Evolutionary conservation across 2,888 invertebrate genomes (phyloP), one percentile per base, ranked within the genome.

Genomic region (Drosophila algonquin): DNA sequence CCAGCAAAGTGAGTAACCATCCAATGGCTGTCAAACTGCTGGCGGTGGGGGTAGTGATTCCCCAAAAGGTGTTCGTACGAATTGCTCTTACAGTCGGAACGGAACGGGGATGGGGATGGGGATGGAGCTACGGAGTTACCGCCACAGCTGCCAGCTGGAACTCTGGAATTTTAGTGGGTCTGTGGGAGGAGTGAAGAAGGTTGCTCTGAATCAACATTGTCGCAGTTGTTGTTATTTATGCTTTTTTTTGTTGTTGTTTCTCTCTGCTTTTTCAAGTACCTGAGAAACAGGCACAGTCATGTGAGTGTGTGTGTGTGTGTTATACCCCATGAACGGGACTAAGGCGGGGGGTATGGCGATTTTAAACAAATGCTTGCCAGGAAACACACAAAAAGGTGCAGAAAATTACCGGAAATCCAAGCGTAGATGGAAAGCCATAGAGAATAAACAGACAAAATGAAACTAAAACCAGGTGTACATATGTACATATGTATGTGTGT

Each of bases 21-120:
- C 14, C 51, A 10, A 64, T 64, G 64, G 51, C 51, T 63, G 40
- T 64, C 8, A 64, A 63, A 64, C 63, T 63, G 63, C 45, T 50
- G 64, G 64, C 64, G 40, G 63, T 30, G 63, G 48, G 40, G 14
- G 40, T 14, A 40, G 40, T 40, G 40, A 40, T 40, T 40, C 40
- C 40, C 40, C 40, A 40, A 40, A 40, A 40, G 40, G 40, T n/a
- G 40, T 40, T 14, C 14, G 6, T 14, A 14, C 40, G 40, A 6
- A 40, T 12, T 40, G 35, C 35, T 40, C 40, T n/a, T n/a, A 40
- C 40, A 7, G 40, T 0, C 7, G 14, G 2, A 2, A 7, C 6
- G 2, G 7, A 0, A n/a, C 6, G 40, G n/a, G 40, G 14, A 30
- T 1, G 14, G 14, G 6, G 6, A 6, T 2, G 7, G 7, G 14